These are phyloP conservation scores for Erebia epiphron DNA, from an alignment of 2,888 invertebrate genomes.

Conservation along the genomic window DNA sequence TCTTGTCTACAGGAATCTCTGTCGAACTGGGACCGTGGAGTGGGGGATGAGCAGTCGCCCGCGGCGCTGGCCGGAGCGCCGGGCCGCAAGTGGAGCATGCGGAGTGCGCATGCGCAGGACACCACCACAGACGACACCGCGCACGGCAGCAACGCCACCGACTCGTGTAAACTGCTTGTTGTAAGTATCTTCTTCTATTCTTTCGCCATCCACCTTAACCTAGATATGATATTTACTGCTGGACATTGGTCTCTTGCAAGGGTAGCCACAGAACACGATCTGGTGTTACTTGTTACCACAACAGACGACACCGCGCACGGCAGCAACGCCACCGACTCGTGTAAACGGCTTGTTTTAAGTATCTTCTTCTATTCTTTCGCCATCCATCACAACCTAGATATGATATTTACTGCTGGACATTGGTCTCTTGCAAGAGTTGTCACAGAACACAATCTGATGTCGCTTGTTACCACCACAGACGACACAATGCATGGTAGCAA, in stretches of 20 bases:
- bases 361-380: background rate
- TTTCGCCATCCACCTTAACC: too few relatives aligned
- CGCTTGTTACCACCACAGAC: too few relatives aligned
- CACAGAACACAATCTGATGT: too few relatives aligned
- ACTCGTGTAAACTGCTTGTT: conserved; percentile 72
- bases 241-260: too few relatives aligned
- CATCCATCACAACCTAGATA: too few relatives aligned
- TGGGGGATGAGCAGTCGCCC: conserved; percentile 54
- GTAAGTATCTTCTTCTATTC: conserved; percentile 51
- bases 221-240: too few relatives aligned
- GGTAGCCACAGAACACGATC: too few relatives aligned
- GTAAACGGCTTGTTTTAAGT: conserved; percentile 73
- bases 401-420: too few relatives aligned
- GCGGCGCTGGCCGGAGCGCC: conserved; percentile 51
- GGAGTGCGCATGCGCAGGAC: conserved; percentile 68
- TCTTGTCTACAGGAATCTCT: conserved; percentile 65
- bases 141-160: conserved; percentile 62
- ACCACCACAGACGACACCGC: conserved; percentile 62
- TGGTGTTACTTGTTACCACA: too few relatives aligned
- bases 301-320: too few relatives aligned
- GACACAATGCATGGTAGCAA: conserved; percentile 46
- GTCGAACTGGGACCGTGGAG: conserved; percentile 67
- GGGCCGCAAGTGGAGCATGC: conserved; percentile 70
- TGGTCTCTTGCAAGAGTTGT: too few relatives aligned
- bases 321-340: conserved; percentile 67